A percentile compares a stretch with the other conserved stretches of the same genome.
Conservation (phyloP, 2,113 vertebrate species). For the Channa argus region DNA sequence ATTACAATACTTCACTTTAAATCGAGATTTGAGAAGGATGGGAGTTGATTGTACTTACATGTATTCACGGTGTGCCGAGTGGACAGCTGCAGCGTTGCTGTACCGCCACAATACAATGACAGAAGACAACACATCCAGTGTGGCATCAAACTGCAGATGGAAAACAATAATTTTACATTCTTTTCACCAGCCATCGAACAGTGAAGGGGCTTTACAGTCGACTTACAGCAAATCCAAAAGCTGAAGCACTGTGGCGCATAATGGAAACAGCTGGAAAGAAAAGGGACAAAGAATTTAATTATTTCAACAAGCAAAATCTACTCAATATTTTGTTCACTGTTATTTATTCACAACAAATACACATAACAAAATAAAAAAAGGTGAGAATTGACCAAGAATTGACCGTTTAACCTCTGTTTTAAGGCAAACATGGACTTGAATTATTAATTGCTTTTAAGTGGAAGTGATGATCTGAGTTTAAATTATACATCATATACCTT, state of each 20-base stretch:
- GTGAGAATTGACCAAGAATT: too few species aligned
- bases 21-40: too few species aligned
- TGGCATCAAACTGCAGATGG: constrained; percentile 92
- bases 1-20: too few species aligned
- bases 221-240: constrained; percentile 98
- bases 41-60: constrained; percentile 86
- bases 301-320: too few species aligned
- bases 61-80: constrained; percentile 96
- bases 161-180: background rate
- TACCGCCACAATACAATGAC: constrained; percentile 98
- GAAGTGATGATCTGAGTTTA: background rate
- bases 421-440: too few species aligned
- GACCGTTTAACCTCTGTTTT: too few species aligned
- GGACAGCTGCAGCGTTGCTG: constrained; percentile 95
- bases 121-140: constrained; percentile 94
- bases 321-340: too few species aligned
- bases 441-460: background rate
- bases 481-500: background rate
- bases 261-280: constrained; percentile 89
- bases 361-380: too few species aligned
- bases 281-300: too few species aligned
- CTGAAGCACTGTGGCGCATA: constrained; percentile 96
- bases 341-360: too few species aligned
- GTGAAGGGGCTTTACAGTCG: constrained; percentile 15
- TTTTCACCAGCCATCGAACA: fast-evolving